Base-by-base conservation (phyloP, 2,797 vertebrate genomes). In the Melanitta fusca region DNA sequence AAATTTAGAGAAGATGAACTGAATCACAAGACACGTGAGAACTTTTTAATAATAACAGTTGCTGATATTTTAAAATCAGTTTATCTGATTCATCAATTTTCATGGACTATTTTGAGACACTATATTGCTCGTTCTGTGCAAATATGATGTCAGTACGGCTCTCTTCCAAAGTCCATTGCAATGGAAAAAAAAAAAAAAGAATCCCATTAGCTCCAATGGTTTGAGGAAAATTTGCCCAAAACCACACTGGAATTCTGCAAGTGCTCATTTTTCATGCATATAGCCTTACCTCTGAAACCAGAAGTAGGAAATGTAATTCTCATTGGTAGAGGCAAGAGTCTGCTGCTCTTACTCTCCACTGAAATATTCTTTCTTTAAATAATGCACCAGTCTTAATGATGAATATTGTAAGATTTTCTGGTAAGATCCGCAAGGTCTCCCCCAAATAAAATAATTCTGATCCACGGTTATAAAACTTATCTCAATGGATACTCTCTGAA, bases 181-280 rank as follows among this genome's bases (percentile, higher is more conserved):
- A 43, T 47, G 11, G 30, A 17, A 54, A 91, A 38, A 73, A 47
- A 47, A 49, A 47, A 49, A 38, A 73, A 43, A 51, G 49, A 51
- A 1, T 39, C 6, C 5, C 3, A 10, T 7, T 43, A 16, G 3
- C 6, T 88, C 13, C 19, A 80, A 8, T 3, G 18, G 3, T 60
- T 74, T 77, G 43, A 20, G 15, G 22, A 70, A 54, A 27, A 51
- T 56, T 71, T 94, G 11, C 28, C 5, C 25, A 2, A 45, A 73
- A 70, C 6, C 20, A 43, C 3, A 38, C 6, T 11, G 30, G 58
- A 81, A 77, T 56, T 58, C 30, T 32, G 5, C 38, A 20, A 89
- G 5, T 20, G 21, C 6, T 87, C 16, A 43, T 66, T 68, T 85
- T 38, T 20, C 56, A 86, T 87, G 34, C 13, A n/a, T 1, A 12